Percentiles rank a stretch among this genome's conserved stretches.
phyloP scores from a whole-genome alignment of 1,140 invertebrate genomes.

The Thalassaphorura encarpata region DNA sequence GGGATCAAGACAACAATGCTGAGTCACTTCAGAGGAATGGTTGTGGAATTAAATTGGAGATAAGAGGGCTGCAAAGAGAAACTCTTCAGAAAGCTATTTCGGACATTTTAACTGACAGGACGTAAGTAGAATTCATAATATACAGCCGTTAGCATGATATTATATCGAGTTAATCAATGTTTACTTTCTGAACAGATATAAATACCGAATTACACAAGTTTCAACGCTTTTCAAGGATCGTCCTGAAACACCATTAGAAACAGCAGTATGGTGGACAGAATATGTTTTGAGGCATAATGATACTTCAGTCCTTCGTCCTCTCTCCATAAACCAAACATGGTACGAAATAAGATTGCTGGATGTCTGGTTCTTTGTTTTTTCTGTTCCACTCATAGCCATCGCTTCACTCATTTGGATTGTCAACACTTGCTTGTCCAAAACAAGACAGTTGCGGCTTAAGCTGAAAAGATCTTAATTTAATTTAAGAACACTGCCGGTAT shows the following conservation, averaged over 20 bases:
- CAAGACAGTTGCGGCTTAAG: not conserved
- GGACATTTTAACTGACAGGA: constrained; percentile 22
- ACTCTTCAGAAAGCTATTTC: too few relatives aligned
- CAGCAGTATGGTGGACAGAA: constrained; percentile 36
- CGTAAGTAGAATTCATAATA: constrained; percentile 12
- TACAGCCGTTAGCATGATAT: not conserved
- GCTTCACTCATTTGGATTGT: not conserved
- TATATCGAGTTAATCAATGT: not conserved
- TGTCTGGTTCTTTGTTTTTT: not conserved
- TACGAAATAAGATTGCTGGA: not conserved
- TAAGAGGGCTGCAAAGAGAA: too few relatives aligned
- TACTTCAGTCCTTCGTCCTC: constrained; percentile 24
- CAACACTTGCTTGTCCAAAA: not conserved
- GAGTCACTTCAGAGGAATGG: constrained; percentile 20
- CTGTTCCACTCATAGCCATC: not conserved
- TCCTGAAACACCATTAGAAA: constrained; percentile 34
- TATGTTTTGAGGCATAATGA: constrained; percentile 35
- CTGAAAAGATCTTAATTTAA: not conserved
- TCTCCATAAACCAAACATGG: constrained; percentile 1
- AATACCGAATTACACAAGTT: constrained; percentile 33
- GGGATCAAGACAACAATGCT: constrained; percentile 38
- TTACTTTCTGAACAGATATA: constrained; percentile 34
- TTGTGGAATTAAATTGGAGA: constrained; percentile 28
- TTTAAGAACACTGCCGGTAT: too few relatives aligned
- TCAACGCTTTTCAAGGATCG: constrained; percentile 43